Evolutionary conservation across 92 coral and sea anemone species (phyloP).

Genomic region (Actinostola sp.): DNA sequence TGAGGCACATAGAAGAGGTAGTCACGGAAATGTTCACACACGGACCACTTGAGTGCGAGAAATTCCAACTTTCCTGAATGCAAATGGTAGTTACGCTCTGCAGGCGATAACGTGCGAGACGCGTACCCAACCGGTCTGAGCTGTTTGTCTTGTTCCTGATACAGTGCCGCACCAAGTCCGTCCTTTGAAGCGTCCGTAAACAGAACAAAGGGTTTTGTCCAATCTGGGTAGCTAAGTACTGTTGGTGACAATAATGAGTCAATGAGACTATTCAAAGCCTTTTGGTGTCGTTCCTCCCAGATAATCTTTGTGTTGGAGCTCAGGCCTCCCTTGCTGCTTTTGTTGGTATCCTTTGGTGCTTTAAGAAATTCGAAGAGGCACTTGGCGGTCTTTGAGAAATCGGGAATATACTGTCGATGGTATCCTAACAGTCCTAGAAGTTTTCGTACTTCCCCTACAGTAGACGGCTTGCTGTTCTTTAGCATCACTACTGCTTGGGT

Average conservation of each 20-base stretch:
- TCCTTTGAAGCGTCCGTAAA: slow-evolving; percentile 42
- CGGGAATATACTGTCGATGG: slow-evolving; percentile 37
- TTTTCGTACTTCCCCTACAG: slow-evolving; percentile 35
- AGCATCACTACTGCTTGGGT: slow-evolving; percentile 32
- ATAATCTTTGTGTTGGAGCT: not conserved
- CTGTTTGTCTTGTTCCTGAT: slow-evolving; percentile 21
- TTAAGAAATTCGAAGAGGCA: slow-evolving; percentile 23
- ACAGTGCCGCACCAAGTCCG: slow-evolving; percentile 43
- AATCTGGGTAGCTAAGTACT: slow-evolving; percentile 33
- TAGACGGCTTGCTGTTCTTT: slow-evolving; percentile 19
- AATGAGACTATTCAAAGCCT: slow-evolving; percentile 17
- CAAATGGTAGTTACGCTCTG: slow-evolving; percentile 51
- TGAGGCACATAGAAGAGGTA: slow-evolving; percentile 53
- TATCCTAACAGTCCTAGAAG: slow-evolving; percentile 42
- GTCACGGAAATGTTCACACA: slow-evolving; percentile 51
- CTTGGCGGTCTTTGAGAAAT: slow-evolving; percentile 41
- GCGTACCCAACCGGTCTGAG: slow-evolving; percentile 18
- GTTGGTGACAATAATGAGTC: slow-evolving; percentile 15
- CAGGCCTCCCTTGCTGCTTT: too few species aligned
- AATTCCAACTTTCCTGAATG: too few species aligned
- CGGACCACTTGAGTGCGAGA: too few species aligned
- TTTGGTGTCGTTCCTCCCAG: slow-evolving; percentile 20
- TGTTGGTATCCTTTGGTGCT: not conserved
- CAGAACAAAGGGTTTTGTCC: slow-evolving; percentile 11
- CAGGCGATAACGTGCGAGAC: slow-evolving; percentile 38